These are phyloP conservation scores for Scaptomyza montana DNA, from an alignment of 1,140 invertebrate genomes.

Conservation along the genomic window DNA sequence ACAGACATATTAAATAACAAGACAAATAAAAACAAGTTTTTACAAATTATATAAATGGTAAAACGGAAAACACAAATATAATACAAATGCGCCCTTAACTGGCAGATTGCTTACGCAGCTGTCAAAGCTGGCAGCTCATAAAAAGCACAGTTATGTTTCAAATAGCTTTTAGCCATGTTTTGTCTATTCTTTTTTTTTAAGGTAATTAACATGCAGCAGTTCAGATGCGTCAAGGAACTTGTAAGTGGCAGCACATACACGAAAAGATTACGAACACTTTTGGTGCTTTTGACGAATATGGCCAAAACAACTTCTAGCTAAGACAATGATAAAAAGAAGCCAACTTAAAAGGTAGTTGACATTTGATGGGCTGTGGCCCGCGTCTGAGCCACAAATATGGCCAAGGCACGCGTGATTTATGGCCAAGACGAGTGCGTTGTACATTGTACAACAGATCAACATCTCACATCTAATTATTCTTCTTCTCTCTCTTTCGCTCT, in stretches of 20 bases:
- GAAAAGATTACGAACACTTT: constrained; percentile 42
- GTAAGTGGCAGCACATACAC: constrained; percentile 7
- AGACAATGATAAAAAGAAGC: constrained; percentile 29
- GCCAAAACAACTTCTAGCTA: constrained; percentile 50
- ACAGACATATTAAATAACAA: constrained; percentile 24
- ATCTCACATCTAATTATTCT: constrained; percentile 12
- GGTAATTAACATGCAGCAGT: constrained; percentile 32
- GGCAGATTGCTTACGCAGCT: constrained; percentile 27
- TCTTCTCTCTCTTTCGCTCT: background rate
- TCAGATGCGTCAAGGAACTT: constrained; percentile 34
- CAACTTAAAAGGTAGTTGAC: constrained; percentile 62
- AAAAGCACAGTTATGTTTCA: constrained; percentile 40
- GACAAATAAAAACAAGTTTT: constrained; percentile 17
- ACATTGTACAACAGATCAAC: constrained; percentile 17
- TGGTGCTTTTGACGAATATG: constrained; percentile 34
- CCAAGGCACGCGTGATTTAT: constrained; percentile 63
- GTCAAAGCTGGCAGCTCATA: constrained; percentile 29
- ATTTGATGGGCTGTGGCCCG: constrained; percentile 55
- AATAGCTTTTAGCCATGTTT: constrained; percentile 24
- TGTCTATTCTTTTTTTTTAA: background rate
- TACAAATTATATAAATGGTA: constrained; percentile 40
- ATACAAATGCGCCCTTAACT: constrained; percentile 12
- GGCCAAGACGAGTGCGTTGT: constrained; percentile 47
- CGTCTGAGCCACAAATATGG: constrained; percentile 54
- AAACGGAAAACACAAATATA: constrained; percentile 7